Conservation (phyloP, 1,140 invertebrate species). For the Plutomurus gul region DNA sequence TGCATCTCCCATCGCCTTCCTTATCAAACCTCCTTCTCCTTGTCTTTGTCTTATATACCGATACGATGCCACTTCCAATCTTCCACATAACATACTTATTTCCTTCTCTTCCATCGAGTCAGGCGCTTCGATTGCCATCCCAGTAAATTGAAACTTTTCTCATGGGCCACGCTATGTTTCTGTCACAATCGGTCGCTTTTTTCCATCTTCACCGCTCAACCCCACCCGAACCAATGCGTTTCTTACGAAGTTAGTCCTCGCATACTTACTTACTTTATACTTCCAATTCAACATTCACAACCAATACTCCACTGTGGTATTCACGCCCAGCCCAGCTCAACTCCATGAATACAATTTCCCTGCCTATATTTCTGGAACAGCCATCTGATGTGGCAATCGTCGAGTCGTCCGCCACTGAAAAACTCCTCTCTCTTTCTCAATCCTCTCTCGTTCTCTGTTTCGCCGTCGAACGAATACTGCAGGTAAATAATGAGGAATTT, state of each 20-base stretch:
- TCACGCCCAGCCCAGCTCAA: no score
- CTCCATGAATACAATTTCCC: no score
- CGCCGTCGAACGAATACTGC: not conserved
- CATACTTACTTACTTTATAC: no score
- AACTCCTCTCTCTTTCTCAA: no score
- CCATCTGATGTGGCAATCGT: no score
- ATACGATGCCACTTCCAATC: constrained; percentile 36
- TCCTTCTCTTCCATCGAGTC: constrained; percentile 31
- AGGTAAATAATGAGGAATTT: constrained; percentile 38
- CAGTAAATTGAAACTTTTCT: constrained; percentile 27
- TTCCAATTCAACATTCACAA: no score
- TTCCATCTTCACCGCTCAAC: not conserved
- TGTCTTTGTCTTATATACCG: constrained; percentile 11
- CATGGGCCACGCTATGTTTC: constrained; percentile 29
- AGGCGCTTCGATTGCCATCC: not conserved
- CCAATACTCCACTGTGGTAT: no score
- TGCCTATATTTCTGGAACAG: no score
- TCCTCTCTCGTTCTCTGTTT: no score
- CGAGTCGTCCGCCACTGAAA: no score
- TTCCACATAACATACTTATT: constrained; percentile 45
- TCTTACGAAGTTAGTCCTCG: not conserved
- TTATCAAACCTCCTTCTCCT: constrained; percentile 40
- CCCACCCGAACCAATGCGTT: not conserved
- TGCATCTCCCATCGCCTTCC: constrained; percentile 43
- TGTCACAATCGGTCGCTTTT: constrained; percentile 23